A percentile compares a stretch with the other conserved stretches of the same genome.
Conservation (phyloP, 1,140 invertebrate species). For the Aphelenchoides fujianensis region DNA sequence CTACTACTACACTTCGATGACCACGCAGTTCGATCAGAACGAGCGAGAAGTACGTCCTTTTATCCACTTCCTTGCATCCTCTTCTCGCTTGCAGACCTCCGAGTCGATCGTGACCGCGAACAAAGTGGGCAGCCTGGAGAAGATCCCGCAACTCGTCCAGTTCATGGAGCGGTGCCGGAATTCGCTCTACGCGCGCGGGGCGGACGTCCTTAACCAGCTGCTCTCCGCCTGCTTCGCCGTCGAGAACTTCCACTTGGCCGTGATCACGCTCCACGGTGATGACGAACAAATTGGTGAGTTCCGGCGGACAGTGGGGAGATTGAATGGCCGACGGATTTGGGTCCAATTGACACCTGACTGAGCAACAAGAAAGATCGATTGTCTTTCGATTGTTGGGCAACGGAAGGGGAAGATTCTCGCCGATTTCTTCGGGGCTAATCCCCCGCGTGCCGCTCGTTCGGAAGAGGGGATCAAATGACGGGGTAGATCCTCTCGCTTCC, state of each 20-base stretch:
- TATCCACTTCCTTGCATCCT: background rate
- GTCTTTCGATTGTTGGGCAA: too few relatives aligned
- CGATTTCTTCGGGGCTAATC: constrained; percentile 11
- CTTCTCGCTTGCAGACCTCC: constrained; percentile 28
- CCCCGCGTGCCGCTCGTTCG: background rate
- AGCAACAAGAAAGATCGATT: background rate
- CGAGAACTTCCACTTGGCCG: constrained; percentile 25
- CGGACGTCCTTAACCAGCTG: constrained; percentile 24
- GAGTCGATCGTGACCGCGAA: constrained; percentile 49
- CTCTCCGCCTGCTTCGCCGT: constrained; percentile 34
- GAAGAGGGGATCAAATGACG: background rate
- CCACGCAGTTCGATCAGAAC: constrained; percentile 32
- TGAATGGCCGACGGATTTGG: background rate
- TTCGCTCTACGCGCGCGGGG: constrained; percentile 16
- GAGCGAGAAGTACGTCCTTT: constrained; percentile 33
- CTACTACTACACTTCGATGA: constrained; percentile 35
- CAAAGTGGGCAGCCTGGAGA: constrained; percentile 26
- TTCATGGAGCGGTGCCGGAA: constrained; percentile 25
- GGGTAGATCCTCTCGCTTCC: too few relatives aligned
- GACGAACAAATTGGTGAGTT: constrained; percentile 24
- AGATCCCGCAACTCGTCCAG: constrained; percentile 29
- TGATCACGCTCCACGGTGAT: constrained; percentile 22
- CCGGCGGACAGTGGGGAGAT: constrained; percentile 2
- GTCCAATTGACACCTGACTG: constrained; percentile 10
- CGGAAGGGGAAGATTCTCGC: background rate